These are phyloP conservation scores for Melanocharis versteri DNA, from an alignment of 2,113 vertebrate genomes.

Conservation along the genomic window DNA sequence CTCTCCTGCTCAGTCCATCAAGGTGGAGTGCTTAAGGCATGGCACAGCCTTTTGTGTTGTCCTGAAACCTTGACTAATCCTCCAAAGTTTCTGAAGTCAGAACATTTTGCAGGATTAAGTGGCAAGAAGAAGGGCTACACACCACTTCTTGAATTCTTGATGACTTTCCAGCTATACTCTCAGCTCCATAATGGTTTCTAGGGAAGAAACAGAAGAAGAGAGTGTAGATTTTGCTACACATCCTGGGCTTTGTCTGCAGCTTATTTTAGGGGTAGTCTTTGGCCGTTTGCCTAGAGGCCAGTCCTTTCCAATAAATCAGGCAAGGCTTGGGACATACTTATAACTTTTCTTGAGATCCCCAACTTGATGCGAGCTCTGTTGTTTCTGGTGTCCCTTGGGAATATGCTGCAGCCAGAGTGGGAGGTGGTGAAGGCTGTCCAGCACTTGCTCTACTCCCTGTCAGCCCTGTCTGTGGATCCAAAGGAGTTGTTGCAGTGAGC, in stretches of 20 bases:
- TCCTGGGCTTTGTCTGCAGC: neutral
- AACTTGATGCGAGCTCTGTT: neutral
- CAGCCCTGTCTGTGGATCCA: neutral
- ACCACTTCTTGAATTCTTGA: neutral
- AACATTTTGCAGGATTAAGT: neutral
- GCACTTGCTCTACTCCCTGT: neutral
- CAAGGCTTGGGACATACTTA: neutral
- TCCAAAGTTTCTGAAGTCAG: neutral
- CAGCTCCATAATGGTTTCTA: neutral
- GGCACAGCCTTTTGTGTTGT: neutral
- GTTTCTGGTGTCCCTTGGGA: neutral
- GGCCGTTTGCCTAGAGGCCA: neutral
- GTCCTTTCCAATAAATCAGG: neutral
- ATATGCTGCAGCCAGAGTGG: neutral
- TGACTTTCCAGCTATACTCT: neutral
- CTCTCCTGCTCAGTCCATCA: accelerated
- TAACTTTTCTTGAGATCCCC: neutral
- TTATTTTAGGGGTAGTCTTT: neutral
- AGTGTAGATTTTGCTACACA: neutral
- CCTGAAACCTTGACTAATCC: neutral
- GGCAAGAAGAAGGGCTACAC: neutral
- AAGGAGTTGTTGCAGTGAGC: neutral
- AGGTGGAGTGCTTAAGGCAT: neutral
- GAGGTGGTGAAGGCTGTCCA: neutral
- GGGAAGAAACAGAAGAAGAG: neutral